Percentiles rank a stretch among this genome's conserved stretches.
phyloP scores from a whole-genome alignment of 37 sponge, comb jelly and placozoan species.

The Ianthella basta region DNA sequence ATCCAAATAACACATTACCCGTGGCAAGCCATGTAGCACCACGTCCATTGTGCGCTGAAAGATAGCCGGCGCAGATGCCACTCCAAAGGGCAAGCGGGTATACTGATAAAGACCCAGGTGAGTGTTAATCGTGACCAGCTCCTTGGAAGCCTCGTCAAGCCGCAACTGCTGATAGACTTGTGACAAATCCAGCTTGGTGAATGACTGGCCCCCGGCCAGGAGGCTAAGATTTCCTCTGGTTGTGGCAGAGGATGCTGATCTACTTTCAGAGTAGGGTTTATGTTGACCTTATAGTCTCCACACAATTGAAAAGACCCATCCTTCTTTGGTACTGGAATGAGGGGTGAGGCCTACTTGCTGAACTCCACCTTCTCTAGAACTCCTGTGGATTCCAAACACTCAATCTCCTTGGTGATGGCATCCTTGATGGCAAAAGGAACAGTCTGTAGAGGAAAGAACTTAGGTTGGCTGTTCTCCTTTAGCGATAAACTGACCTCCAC shows the following conservation, averaged over 20 bases:
- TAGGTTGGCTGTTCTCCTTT: background rate
- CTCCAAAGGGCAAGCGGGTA: slow-evolving; percentile 39
- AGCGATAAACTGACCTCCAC: background rate
- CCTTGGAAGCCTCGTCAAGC: slow-evolving; percentile 1
- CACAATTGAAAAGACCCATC: slow-evolving; percentile 31
- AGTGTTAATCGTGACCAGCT: slow-evolving; percentile 31
- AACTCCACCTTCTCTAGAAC: no score
- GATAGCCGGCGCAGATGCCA: slow-evolving; percentile 30
- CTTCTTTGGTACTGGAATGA: no score
- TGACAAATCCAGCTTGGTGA: slow-evolving; percentile 29
- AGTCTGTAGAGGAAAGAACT: background rate
- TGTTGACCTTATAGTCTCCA: slow-evolving; percentile 34
- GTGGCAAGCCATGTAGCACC: background rate
- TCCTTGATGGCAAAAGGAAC: slow-evolving; percentile 6
- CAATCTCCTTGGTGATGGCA: background rate
- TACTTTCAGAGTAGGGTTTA: slow-evolving; percentile 26
- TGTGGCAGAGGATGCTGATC: slow-evolving; percentile 26
- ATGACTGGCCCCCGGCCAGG: slow-evolving; percentile 35
- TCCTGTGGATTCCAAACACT: background rate
- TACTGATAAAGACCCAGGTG: slow-evolving; percentile 16
- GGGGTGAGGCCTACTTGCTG: no score
- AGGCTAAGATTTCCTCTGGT: slow-evolving; percentile 32
- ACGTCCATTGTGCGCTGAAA: slow-evolving; percentile 32
- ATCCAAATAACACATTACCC: slow-evolving; percentile 14
- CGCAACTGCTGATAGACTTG: slow-evolving; percentile 33